Percentiles rank a stretch among this genome's conserved stretches.
These are phyloP conservation scores for Dendrocincla fuliginosa DNA, from an alignment of 2,797 vertebrate genomes.

Conservation along the genomic window DNA sequence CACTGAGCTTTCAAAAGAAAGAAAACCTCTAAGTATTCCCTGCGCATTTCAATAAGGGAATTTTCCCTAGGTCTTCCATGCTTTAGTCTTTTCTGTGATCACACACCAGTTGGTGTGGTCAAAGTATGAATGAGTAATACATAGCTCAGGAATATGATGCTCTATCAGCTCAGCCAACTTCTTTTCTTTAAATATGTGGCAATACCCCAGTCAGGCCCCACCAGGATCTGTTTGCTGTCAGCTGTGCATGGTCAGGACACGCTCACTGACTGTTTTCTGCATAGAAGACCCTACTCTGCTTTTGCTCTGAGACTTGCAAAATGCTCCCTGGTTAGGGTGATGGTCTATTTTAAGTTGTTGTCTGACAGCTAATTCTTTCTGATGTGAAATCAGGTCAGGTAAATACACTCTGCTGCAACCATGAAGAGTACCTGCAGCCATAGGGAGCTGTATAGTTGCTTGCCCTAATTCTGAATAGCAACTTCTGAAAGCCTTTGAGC, in stretches of 20 bases:
- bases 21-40: not conserved
- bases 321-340: conserved; percentile 12
- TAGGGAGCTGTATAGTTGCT: conserved; percentile 4
- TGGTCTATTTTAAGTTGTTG: conserved; percentile 44
- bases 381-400: conserved; percentile 80
- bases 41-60: not conserved
- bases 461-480: conserved; percentile 31
- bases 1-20: not conserved
- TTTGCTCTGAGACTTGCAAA: not conserved
- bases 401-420: conserved; percentile 75
- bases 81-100: conserved; percentile 78
- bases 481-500: conserved; percentile 40
- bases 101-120: conserved; percentile 80
- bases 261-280: not conserved
- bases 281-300: not conserved
- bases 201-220: conserved; percentile 76
- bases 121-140: conserved; percentile 75
- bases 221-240: not conserved
- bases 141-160: conserved; percentile 75
- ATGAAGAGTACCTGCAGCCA: conserved; percentile 58
- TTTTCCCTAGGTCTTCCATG: conserved; percentile 59
- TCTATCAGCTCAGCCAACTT: conserved; percentile 76
- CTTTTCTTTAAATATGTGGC: conserved; percentile 81
- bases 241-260: not conserved
- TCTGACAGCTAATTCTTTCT: conserved; percentile 59